A percentile compares a stretch with the other conserved stretches of the same genome.
Evolutionary conservation across 2,797 vertebrate genomes (phyloP).

Genomic region (Falco cherrug): DNA sequence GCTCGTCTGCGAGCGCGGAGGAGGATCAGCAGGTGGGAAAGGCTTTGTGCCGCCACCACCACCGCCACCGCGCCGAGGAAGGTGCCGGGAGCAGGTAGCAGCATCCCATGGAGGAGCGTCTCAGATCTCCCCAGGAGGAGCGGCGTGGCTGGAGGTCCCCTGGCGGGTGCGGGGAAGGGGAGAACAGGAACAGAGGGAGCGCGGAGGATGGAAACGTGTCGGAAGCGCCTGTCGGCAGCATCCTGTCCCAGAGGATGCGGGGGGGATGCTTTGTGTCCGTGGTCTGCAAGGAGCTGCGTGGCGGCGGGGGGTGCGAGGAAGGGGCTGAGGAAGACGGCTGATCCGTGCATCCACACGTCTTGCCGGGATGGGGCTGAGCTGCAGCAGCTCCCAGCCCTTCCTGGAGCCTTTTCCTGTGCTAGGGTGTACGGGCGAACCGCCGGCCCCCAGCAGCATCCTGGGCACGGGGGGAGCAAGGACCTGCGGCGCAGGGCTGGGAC

Average conservation of each 20-base stretch:
- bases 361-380: background rate
- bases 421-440: background rate
- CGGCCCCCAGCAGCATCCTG: background rate
- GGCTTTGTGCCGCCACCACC: background rate
- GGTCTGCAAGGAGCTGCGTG: background rate
- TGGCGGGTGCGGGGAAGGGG: fast-evolving
- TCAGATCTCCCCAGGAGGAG: background rate
- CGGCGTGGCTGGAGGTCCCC: background rate
- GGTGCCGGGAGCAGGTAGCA: background rate
- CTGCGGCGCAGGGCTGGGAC: fast-evolving
- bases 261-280: fast-evolving
- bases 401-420: background rate
- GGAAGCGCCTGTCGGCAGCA: background rate
- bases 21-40: background rate
- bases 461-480: background rate
- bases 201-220: background rate
- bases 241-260: background rate
- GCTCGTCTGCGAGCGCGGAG: fast-evolving
- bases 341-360: background rate
- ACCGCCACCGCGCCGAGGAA: too few relatives aligned
- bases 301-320: fast-evolving
- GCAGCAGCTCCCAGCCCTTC: background rate
- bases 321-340: background rate
- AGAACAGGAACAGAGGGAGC: background rate
- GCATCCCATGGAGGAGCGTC: background rate